phyloP scores from a whole-genome alignment of 2,797 vertebrate genomes.

The Mus minutoides region DNA sequence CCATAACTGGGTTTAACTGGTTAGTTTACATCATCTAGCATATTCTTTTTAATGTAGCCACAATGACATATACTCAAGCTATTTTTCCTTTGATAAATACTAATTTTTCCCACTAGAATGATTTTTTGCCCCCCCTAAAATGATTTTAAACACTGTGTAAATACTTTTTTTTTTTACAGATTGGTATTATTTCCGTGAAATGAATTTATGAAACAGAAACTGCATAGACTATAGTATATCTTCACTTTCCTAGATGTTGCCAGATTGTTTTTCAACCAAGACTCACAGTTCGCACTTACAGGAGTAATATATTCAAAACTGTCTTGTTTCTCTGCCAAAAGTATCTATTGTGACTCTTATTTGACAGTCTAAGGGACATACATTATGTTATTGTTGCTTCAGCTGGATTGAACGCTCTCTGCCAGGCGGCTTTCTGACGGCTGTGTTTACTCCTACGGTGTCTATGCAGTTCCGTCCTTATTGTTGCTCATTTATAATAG shows the following conservation, averaged over 20 bases:
- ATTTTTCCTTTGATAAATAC: not conserved
- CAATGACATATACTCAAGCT: not conserved
- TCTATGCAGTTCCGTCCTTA: not conserved
- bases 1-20: not conserved
- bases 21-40: not conserved
- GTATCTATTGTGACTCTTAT: slow-evolving; percentile 32
- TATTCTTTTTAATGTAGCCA: not conserved
- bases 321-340: slow-evolving; percentile 17
- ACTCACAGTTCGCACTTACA: slow-evolving; percentile 9
- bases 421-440: not conserved
- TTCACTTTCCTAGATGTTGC: slow-evolving; percentile 13
- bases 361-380: slow-evolving; percentile 38
- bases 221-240: not conserved
- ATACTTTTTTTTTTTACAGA: not conserved
- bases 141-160: slow-evolving; percentile 7
- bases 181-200: slow-evolving; percentile 11
- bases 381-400: slow-evolving; percentile 47
- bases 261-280: slow-evolving; percentile 12
- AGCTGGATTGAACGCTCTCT: not conserved
- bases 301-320: not conserved
- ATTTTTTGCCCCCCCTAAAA: not conserved
- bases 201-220: not conserved
- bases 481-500: slow-evolving; percentile 47
- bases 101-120: not conserved
- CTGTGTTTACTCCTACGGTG: not conserved